phyloP scores from a whole-genome alignment of 2,888 invertebrate species.

The Pterostichus madidus region DNA sequence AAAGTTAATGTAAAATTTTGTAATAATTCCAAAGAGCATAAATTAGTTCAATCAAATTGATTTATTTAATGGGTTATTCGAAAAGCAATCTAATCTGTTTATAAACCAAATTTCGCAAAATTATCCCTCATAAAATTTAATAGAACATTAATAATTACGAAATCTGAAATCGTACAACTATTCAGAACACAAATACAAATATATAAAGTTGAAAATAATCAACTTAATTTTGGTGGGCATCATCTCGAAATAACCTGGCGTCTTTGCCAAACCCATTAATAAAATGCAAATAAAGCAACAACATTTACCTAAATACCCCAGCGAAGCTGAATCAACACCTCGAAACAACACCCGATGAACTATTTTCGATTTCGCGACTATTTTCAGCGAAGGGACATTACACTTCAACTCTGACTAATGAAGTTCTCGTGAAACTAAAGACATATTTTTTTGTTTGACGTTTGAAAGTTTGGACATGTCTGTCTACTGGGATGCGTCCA shows the following conservation, averaged over 20 bases:
- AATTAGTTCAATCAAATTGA: too few species aligned
- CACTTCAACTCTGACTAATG: constrained; percentile 37
- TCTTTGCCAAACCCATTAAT: constrained; percentile 60
- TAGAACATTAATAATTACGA: not conserved
- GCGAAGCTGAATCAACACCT: constrained; percentile 31
- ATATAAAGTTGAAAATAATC: constrained; percentile 28
- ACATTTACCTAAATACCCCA: constrained; percentile 54
- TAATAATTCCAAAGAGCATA: too few species aligned
- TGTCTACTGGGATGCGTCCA: constrained; percentile 23
- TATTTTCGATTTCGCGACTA: constrained; percentile 38
- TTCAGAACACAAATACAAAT: constrained; percentile 23
- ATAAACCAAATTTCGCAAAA: too few species aligned
- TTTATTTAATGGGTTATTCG: too few species aligned
- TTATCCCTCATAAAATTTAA: too few species aligned
- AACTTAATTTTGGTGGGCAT: constrained; percentile 23
- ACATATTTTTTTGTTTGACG: constrained; percentile 32
- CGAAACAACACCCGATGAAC: constrained; percentile 28
- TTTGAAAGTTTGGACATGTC: constrained; percentile 16
- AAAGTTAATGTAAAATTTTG: too few species aligned
- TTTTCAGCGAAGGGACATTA: constrained; percentile 30
- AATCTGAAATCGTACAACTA: not conserved
- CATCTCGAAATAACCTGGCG: constrained; percentile 52
- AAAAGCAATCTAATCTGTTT: too few species aligned
- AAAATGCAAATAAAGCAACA: constrained; percentile 56
- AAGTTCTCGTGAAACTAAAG: constrained; percentile 7